Conservation (phyloP, 1,140 invertebrate genomes). For the Caenorhabditis inopinata region DNA sequence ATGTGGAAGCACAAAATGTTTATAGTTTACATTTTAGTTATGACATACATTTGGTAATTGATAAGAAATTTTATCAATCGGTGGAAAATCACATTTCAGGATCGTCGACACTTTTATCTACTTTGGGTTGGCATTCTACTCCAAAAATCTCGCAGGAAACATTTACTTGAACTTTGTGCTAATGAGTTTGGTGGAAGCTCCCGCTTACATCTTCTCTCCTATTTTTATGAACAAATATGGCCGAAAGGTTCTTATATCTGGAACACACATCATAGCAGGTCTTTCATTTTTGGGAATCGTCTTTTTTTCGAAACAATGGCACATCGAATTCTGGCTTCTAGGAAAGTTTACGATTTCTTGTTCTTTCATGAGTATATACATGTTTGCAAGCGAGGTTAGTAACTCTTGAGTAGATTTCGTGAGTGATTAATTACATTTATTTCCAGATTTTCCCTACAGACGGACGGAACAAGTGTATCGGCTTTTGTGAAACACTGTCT, state of each 20-base stretch:
- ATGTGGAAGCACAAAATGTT: constrained; percentile 38
- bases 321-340: constrained; percentile 43
- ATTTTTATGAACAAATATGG: constrained; percentile 54
- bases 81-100: constrained; percentile 53
- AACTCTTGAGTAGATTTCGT: not conserved
- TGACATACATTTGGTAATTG: constrained; percentile 40
- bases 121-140: constrained; percentile 67
- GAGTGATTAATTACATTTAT: not conserved
- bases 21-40: constrained; percentile 29
- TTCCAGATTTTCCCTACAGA: constrained; percentile 37
- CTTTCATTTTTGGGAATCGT: constrained; percentile 33
- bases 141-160: constrained; percentile 64
- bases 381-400: constrained; percentile 40
- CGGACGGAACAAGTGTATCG: constrained; percentile 40
- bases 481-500: constrained; percentile 44
- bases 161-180: constrained; percentile 67
- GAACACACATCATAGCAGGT: constrained; percentile 39
- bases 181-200: constrained; percentile 65
- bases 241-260: constrained; percentile 22
- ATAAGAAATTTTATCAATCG: not conserved
- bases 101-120: constrained; percentile 66
- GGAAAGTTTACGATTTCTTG: constrained; percentile 47
- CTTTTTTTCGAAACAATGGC: not conserved
- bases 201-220: constrained; percentile 57
- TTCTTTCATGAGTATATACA: constrained; percentile 48